phyloP scores from a whole-genome alignment of 2,888 invertebrate genomes.

The Limenitis camilla region DNA sequence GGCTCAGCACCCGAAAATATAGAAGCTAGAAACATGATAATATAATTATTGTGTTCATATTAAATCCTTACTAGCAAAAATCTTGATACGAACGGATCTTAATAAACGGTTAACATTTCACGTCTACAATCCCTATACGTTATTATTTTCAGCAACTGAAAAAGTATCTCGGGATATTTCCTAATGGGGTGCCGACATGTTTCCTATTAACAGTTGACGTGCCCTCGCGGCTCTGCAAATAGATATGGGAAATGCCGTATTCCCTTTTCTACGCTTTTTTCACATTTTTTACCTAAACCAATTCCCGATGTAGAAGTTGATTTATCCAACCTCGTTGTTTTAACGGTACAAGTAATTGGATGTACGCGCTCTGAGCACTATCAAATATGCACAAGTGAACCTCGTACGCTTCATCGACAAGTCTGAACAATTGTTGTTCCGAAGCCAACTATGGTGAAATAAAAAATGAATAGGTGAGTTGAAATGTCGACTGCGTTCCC shows the following conservation, averaged over 20 bases:
- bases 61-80: too few species aligned
- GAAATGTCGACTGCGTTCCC: constrained; percentile 23
- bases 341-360: constrained; percentile 29
- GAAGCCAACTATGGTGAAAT: constrained; percentile 28
- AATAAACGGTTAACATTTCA: too few species aligned
- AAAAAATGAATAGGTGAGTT: constrained; percentile 30
- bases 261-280: not conserved
- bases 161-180: not conserved
- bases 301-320: constrained; percentile 12
- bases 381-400: constrained; percentile 31
- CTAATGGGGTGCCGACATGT: not conserved
- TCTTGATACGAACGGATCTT: too few species aligned
- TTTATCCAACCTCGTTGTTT: constrained; percentile 21
- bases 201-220: constrained; percentile 1
- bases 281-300: constrained; percentile 7
- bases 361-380: constrained; percentile 27
- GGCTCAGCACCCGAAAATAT: too few species aligned
- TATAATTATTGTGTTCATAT: too few species aligned
- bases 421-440: constrained; percentile 33
- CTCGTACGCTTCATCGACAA: constrained; percentile 28
- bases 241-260: constrained; percentile 1
- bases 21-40: too few species aligned
- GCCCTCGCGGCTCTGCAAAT: not conserved
- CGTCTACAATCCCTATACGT: not conserved
- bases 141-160: not conserved